A percentile compares a stretch with the other conserved stretches of the same genome.
Evolutionary conservation across 1,140 invertebrate species (phyloP).

Genomic region (Drosophila nigromelanica): DNA sequence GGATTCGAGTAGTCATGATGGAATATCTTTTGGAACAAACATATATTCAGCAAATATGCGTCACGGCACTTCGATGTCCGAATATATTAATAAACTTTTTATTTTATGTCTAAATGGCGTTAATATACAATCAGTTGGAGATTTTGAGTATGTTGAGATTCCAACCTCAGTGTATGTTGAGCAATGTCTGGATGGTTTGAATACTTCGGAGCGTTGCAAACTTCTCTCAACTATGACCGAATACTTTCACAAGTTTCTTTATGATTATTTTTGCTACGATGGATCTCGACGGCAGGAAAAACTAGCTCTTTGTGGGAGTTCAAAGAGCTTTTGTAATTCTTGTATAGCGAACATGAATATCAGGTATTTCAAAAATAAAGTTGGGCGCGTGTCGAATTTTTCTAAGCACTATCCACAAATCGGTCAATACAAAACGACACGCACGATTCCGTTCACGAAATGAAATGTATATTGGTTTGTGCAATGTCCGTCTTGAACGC

Average conservation of each 20-base stretch:
- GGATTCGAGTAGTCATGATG: background rate
- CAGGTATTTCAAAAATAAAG: constrained; percentile 15
- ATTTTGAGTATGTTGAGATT: constrained; percentile 3
- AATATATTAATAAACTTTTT: constrained; percentile 33
- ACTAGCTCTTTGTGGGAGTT: constrained; percentile 17
- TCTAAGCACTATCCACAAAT: too few species aligned
- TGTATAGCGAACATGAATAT: constrained; percentile 34
- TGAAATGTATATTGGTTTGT: too few species aligned
- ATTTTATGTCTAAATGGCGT: constrained; percentile 6
- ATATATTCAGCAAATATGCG: background rate
- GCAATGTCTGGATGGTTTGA: constrained; percentile 19
- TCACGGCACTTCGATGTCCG: background rate
- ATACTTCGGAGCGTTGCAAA: constrained; percentile 36
- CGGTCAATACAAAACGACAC: too few species aligned
- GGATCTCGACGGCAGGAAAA: constrained; percentile 28
- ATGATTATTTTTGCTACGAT: constrained; percentile 38
- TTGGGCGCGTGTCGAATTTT: too few species aligned
- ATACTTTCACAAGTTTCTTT: constrained; percentile 33
- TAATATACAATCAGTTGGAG: constrained; percentile 13
- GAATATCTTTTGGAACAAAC: background rate
- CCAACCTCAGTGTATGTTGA: background rate
- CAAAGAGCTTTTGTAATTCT: constrained; percentile 23
- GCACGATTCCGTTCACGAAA: too few species aligned
- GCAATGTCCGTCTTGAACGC: too few species aligned
- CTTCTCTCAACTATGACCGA: constrained; percentile 12